Percentiles rank a stretch among this genome's conserved stretches.
phyloP scores from a whole-genome alignment of 2,797 vertebrate genomes.

The Lutjanus argentimaculatus region DNA sequence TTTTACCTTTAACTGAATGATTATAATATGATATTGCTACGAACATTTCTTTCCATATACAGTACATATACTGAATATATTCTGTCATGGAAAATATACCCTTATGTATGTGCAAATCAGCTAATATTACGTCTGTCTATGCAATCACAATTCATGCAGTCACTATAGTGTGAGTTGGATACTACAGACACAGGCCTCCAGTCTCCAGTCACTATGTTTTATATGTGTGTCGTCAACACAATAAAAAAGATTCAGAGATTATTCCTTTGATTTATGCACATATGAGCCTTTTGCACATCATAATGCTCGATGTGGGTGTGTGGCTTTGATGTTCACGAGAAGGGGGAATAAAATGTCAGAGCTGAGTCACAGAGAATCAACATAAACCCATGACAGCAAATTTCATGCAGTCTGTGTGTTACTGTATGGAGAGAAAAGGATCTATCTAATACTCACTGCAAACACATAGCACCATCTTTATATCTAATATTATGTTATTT shows the following conservation, averaged over 20 bases:
- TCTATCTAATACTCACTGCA: constrained; percentile 9
- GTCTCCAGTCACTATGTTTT: constrained; percentile 10
- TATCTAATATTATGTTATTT: neutral
- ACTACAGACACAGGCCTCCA: neutral
- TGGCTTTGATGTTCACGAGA: constrained; percentile 63
- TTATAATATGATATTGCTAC: neutral
- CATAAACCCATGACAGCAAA: constrained; percentile 28
- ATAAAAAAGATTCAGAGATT: constrained; percentile 31
- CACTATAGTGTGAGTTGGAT: constrained; percentile 1
- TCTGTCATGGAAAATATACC: neutral
- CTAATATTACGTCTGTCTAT: constrained; percentile 6
- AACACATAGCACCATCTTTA: neutral
- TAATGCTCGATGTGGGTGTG: constrained; percentile 47
- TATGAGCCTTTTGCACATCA: constrained; percentile 25
- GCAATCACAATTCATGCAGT: neutral
- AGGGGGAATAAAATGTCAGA: constrained; percentile 44
- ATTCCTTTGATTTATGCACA: constrained; percentile 46
- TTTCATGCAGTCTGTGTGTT: constrained; percentile 13
- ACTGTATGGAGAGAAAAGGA: constrained; percentile 13
- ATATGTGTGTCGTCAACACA: constrained; percentile 29
- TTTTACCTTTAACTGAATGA: neutral
- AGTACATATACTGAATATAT: too few relatives aligned
- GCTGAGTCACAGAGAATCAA: constrained; percentile 62
- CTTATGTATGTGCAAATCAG: neutral
- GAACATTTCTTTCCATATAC: too few relatives aligned